A percentile compares a stretch with the other conserved stretches of the same genome.
These are phyloP conservation scores for Dryococelus australis DNA, from an alignment of 2,888 invertebrate species.

Conservation along the genomic window DNA sequence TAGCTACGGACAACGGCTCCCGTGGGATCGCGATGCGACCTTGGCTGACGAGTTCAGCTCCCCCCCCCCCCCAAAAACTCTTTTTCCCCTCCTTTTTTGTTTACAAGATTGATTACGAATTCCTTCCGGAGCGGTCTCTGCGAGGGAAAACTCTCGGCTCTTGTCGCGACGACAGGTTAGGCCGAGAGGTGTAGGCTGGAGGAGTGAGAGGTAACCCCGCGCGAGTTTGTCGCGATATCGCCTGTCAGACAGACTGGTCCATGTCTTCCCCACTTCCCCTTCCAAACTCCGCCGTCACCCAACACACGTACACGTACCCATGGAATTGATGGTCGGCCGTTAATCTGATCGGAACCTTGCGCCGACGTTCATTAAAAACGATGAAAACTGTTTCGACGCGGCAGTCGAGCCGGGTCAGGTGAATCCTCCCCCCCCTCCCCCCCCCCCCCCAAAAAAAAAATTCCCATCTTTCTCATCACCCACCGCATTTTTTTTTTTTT, in stretches of 20 bases:
- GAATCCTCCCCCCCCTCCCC: too few relatives aligned
- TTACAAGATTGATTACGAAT: conserved; percentile 16
- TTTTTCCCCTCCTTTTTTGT: neutral
- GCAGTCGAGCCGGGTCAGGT: too few relatives aligned
- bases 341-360: neutral
- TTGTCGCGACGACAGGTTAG: neutral
- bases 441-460: too few relatives aligned
- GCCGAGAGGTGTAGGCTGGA: neutral
- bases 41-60: neutral
- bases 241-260: neutral
- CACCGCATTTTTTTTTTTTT: too few relatives aligned
- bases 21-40: conserved; percentile 16
- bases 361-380: conserved; percentile 2
- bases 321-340: conserved; percentile 4
- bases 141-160: too few relatives aligned
- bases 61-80: neutral
- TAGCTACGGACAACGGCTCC: neutral
- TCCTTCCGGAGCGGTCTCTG: neutral
- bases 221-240: conserved; percentile 2
- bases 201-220: too few relatives aligned
- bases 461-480: too few relatives aligned
- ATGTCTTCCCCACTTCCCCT: neutral
- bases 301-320: neutral
- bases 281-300: too few relatives aligned
- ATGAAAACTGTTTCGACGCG: neutral